These are phyloP conservation scores for Thelaira solivaga DNA, from an alignment of 2,888 invertebrate species.

Conservation along the genomic window DNA sequence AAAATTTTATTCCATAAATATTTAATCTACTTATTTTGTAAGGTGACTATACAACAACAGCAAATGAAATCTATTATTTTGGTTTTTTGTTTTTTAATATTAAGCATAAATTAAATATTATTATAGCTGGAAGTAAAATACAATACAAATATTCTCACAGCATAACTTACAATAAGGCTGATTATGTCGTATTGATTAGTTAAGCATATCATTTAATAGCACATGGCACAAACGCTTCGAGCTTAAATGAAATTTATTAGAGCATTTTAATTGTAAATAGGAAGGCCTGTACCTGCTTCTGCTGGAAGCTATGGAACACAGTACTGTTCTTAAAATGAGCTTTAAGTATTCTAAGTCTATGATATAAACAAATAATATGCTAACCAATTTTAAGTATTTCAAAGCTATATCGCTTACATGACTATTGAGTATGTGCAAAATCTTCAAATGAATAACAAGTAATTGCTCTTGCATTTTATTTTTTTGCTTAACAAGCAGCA, in stretches of 20 bases:
- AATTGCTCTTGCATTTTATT: background rate
- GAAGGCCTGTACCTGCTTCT: background rate
- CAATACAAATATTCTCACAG: slow-evolving; percentile 50
- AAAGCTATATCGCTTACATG: background rate
- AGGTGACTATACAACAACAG: slow-evolving; percentile 18
- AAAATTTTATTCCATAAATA: background rate
- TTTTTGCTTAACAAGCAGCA: background rate
- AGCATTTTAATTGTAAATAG: background rate
- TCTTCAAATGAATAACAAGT: background rate
- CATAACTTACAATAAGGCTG: slow-evolving; percentile 35
- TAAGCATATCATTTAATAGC: slow-evolving; percentile 5
- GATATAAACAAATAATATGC: background rate
- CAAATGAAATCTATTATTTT: background rate
- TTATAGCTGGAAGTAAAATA: slow-evolving; percentile 51
- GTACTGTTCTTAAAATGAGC: slow-evolving; percentile 3
- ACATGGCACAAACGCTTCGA: background rate
- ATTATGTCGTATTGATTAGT: slow-evolving; percentile 37
- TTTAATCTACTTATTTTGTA: background rate
- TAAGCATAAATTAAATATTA: slow-evolving; percentile 32
- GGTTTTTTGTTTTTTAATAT: background rate
- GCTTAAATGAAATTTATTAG: background rate
- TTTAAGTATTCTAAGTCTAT: slow-evolving; percentile 9
- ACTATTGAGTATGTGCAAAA: background rate
- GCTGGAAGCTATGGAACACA: background rate
- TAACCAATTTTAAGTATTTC: slow-evolving; percentile 30